A percentile compares a stretch with the other conserved stretches of the same genome.
These are phyloP conservation scores for Seriola aureovittata DNA, from an alignment of 2,113 vertebrate species.

Conservation along the genomic window DNA sequence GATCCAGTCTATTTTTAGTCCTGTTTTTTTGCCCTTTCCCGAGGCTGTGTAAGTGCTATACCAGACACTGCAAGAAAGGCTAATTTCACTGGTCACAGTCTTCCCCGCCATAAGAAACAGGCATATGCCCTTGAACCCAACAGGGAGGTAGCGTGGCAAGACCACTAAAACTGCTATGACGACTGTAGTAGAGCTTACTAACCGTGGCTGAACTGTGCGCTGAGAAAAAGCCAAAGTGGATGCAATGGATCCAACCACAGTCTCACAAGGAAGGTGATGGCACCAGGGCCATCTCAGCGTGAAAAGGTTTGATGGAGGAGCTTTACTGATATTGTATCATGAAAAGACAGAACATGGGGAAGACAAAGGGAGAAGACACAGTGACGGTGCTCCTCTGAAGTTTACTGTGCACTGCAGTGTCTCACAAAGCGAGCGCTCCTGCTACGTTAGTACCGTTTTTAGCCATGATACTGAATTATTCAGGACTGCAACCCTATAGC, in stretches of 20 bases:
- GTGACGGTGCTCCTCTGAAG: conserved; percentile 22
- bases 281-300: conserved; percentile 17
- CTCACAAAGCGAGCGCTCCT: conserved; percentile 5
- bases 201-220: conserved; percentile 14
- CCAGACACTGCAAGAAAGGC: conserved; percentile 52
- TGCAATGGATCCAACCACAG: conserved; percentile 43
- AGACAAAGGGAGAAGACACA: not conserved
- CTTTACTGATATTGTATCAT: conserved; percentile 32
- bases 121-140: conserved; percentile 55
- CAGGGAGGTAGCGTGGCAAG: conserved; percentile 31
- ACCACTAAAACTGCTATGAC: conserved; percentile 45
- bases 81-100: conserved; percentile 60
- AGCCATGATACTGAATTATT: conserved; percentile 50
- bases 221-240: conserved; percentile 32
- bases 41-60: conserved; percentile 20
- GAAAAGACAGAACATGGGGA: conserved; percentile 17
- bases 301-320: conserved; percentile 58
- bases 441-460: conserved; percentile 33
- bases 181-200: conserved; percentile 46
- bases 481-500: conserved; percentile 32
- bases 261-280: conserved; percentile 43
- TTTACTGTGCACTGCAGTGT: not conserved
- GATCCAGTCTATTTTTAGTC: conserved; percentile 38
- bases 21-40: conserved; percentile 35
- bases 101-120: conserved; percentile 38